A percentile compares a stretch with the other conserved stretches of the same genome.
Conservation (phyloP, 2,888 invertebrate species). For the Chrysotoxum bicinctum region DNA sequence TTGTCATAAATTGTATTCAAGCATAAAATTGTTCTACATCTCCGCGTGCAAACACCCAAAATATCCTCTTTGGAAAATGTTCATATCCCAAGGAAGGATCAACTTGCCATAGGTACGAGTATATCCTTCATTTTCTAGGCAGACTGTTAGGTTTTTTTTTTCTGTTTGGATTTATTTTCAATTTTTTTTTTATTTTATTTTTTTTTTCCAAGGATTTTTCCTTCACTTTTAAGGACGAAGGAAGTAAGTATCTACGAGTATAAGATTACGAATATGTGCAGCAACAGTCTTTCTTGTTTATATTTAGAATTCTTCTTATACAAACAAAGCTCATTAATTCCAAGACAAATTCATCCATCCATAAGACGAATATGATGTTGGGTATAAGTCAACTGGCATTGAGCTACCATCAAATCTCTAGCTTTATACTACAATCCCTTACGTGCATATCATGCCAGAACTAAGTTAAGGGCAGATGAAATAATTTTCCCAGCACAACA, state of each 20-base stretch:
- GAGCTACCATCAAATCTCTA: neutral
- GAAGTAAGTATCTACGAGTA: constrained; percentile 3
- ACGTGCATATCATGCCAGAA: no score
- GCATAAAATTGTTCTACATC: constrained; percentile 57
- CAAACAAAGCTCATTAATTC: constrained; percentile 62
- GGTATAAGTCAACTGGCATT: constrained; percentile 52
- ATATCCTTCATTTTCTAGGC: neutral
- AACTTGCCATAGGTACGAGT: no score
- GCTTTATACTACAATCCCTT: no score
- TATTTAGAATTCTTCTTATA: constrained; percentile 35
- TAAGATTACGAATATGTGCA: neutral
- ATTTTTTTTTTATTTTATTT: constrained; percentile 1
- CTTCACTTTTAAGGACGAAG: neutral
- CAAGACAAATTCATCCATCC: constrained; percentile 60
- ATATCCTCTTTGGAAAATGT: neutral
- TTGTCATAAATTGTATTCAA: constrained; percentile 66
- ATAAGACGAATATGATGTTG: constrained; percentile 58
- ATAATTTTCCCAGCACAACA: no score
- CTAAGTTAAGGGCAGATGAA: no score
- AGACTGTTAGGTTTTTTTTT: constrained; percentile 26
- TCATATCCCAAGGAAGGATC: constrained; percentile 26
- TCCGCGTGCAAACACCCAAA: constrained; percentile 28
- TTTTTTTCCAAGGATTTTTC: neutral
- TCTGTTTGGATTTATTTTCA: constrained; percentile 9
- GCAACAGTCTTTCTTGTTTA: constrained; percentile 46